Base-by-base conservation (phyloP, 2,113 vertebrate species). In the Corynorhinus townsendii region DNA sequence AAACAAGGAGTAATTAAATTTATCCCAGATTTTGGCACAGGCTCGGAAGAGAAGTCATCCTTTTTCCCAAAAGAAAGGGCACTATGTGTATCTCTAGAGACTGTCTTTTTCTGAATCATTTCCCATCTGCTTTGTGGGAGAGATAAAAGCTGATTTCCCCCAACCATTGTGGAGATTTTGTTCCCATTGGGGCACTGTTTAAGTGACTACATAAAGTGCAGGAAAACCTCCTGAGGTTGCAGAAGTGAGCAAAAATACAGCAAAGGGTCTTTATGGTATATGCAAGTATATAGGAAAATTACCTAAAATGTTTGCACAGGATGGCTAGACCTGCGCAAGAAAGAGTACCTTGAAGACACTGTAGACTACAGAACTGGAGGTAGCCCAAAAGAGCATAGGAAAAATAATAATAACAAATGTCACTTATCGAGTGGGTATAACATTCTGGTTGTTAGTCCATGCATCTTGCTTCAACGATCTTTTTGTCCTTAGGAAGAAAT, bases 121-220 rank as follows among this genome's bases (percentile, higher is more conserved):
- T 94, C 45, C 89, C 91, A 89, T 94, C 86, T 94, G 93, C 82
- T 95, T 94, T 91, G 81, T 83, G 94, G 86, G 56, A 91, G 64
- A 93, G 47, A 91, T 7, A 77, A 35, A 93, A 93, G 52, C 59
- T 87, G 54, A 75, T 30, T 43, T 68, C 71, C 45, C 54, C 56
- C 14, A 49, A 19, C 11, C 19, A 69, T 40, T n/a, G 43, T 11
- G 22, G 49, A 95, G n/a, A 79, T 88, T 86, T 96, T 85, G 43
- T 95, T 84, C 89, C 76, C 72, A 90, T 40, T 26, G 59, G 75
- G 20, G 45, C 20, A 45, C 40, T 73, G 30, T 33, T 40, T 75
- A 81, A 80, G 68, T 59, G 68, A 85, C 59, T 59, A 64, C 87
- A 40, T 33, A 33, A 84, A 88, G 43, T 71, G 11, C 11, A 66